Evolutionary conservation across 1,140 invertebrate species (phyloP).

Genomic region (Bombus superbus): DNA sequence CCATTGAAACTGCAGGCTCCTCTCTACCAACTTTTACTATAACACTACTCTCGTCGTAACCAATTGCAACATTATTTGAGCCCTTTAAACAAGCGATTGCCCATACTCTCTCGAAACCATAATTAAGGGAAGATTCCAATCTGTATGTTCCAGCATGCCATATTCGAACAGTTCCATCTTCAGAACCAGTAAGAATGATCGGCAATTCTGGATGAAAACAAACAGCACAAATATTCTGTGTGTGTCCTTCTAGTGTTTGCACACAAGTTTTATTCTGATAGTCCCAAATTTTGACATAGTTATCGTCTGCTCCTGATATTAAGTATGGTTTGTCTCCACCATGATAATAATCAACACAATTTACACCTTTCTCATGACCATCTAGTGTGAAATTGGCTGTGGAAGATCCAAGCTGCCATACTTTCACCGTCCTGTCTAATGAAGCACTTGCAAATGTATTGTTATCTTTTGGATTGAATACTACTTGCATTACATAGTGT

Average conservation of each 20-base stretch:
- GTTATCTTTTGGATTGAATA: slow-evolving; percentile 99
- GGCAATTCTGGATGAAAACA: slow-evolving; percentile 99
- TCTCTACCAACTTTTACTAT: slow-evolving; percentile 98
- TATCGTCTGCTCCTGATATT: slow-evolving; percentile 99
- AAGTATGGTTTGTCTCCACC: slow-evolving; percentile 99
- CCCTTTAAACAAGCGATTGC: slow-evolving; percentile 97
- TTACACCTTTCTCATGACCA: slow-evolving; percentile 99
- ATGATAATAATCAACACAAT: slow-evolving; percentile 99
- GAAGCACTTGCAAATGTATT: slow-evolving; percentile 99
- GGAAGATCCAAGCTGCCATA: slow-evolving; percentile 98
- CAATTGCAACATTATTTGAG: slow-evolving; percentile 98
- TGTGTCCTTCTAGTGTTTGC: slow-evolving; percentile 98
- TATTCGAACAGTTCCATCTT: slow-evolving; percentile 96
- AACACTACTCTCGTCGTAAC: slow-evolving; percentile 99
- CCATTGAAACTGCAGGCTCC: slow-evolving; percentile 99
- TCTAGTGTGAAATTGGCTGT: slow-evolving; percentile 99
- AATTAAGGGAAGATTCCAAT: slow-evolving; percentile 98
- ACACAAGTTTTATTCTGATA: slow-evolving; percentile 99
- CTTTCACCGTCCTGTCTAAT: slow-evolving; percentile 98
- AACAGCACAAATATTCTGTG: slow-evolving; percentile 96
- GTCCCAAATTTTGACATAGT: slow-evolving; percentile 99
- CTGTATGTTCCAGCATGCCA: slow-evolving; percentile 99
- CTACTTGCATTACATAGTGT: slow-evolving; percentile 99
- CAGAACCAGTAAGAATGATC: slow-evolving; percentile 98
- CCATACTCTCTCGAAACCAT: slow-evolving; percentile 99